These are phyloP conservation scores for Gymnocypris eckloni DNA, from an alignment of 2,797 vertebrate species.

Conservation along the genomic window DNA sequence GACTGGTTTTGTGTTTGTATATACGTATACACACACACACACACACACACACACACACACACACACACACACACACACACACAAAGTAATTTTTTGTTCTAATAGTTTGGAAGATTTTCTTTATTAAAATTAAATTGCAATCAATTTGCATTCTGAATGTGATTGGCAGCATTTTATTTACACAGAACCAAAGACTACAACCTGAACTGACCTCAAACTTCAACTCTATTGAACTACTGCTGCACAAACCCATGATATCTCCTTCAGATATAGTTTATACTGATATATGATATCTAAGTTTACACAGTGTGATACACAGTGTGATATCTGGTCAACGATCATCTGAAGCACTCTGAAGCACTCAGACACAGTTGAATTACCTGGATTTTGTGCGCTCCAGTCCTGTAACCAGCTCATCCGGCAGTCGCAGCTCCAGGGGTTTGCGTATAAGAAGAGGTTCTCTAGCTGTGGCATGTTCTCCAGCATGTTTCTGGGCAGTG, in stretches of 20 bases:
- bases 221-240: not conserved
- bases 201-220: not conserved
- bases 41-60: too few relatives aligned
- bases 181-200: not conserved
- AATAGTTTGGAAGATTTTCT: too few relatives aligned
- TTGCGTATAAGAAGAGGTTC: constrained; percentile 85
- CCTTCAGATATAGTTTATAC: not conserved
- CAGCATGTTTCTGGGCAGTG: constrained; percentile 78
- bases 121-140: too few relatives aligned
- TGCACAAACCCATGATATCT: not conserved
- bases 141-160: too few relatives aligned
- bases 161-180: not conserved
- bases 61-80: too few relatives aligned
- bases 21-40: too few relatives aligned
- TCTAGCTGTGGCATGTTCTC: constrained; percentile 85
- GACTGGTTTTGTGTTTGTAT: too few relatives aligned
- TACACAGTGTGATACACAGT: not conserved
- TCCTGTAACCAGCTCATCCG: constrained; percentile 82
- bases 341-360: not conserved
- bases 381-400: constrained; percentile 83
- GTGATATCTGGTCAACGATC: not conserved
- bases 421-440: constrained; percentile 93
- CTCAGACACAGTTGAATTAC: constrained; percentile 67
- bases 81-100: too few relatives aligned
- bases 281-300: not conserved